phyloP scores from a whole-genome alignment of 2,888 invertebrate genomes.

The Cybosia mesomella region DNA sequence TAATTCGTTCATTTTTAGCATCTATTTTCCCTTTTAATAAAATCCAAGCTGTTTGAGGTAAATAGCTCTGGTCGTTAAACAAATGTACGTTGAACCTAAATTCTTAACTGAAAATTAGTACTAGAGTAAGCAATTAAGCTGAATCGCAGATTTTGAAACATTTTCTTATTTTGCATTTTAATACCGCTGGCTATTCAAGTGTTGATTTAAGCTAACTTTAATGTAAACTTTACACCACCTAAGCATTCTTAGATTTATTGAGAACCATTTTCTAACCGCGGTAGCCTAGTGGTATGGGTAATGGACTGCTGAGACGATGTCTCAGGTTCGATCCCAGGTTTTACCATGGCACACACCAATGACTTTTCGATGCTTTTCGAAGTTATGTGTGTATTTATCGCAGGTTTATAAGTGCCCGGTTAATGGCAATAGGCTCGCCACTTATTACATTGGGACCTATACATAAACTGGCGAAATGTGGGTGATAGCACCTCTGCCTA shows the following conservation, averaged over 20 bases:
- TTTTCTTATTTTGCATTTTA: constrained; percentile 6
- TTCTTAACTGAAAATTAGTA: background rate
- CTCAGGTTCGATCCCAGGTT: no score
- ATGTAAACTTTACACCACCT: background rate
- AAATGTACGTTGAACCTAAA: background rate
- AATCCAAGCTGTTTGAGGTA: background rate
- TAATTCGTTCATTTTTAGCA: background rate
- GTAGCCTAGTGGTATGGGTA: no score
- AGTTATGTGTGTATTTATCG: no score
- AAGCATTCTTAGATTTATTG: background rate
- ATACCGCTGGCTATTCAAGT: background rate
- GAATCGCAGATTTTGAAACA: constrained; percentile 2
- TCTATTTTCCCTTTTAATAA: background rate
- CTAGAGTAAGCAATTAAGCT: background rate
- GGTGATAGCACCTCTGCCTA: no score
- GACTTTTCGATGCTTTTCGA: no score
- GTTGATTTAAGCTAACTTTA: background rate
- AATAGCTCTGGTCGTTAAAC: background rate
- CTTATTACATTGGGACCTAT: no score
- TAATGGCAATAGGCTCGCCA: no score
- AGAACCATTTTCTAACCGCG: background rate
- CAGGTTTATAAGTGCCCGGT: no score
- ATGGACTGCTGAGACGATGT: no score
- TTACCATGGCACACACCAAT: no score
- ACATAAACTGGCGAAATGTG: no score